phyloP scores from a whole-genome alignment of 2,888 invertebrate genomes.

The Macrostomum cliftonense region DNA sequence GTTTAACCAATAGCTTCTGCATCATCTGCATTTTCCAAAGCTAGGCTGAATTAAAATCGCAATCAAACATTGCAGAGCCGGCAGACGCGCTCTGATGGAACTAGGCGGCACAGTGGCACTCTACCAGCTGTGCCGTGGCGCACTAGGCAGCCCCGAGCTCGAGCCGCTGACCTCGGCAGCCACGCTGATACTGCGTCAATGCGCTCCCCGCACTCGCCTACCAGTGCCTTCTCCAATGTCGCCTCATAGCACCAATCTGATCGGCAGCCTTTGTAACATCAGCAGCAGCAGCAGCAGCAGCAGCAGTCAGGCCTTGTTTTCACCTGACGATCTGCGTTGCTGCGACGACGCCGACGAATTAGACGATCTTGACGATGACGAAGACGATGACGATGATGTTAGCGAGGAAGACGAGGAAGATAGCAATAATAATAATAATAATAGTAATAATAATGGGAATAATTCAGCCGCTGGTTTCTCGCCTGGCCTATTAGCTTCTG shows the following conservation, averaged over 20 bases:
- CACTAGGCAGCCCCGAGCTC: not conserved
- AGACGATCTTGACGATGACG: not conserved
- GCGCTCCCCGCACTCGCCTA: slow-evolving; percentile 49
- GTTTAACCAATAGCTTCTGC: too few relatives aligned
- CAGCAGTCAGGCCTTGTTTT: not conserved
- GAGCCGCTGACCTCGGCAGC: slow-evolving; percentile 35
- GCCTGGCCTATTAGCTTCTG: too few relatives aligned
- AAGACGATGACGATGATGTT: not conserved
- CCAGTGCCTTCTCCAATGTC: slow-evolving; percentile 41
- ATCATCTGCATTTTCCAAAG: too few relatives aligned
- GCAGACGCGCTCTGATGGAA: slow-evolving; percentile 17
- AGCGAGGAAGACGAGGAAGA: too few relatives aligned
- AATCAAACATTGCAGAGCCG: not conserved
- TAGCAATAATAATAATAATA: too few relatives aligned
- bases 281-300: not conserved
- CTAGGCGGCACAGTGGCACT: slow-evolving; percentile 42
- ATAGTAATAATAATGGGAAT: too few relatives aligned
- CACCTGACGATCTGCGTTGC: not conserved
- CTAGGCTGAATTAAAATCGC: not conserved
- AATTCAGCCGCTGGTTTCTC: too few relatives aligned
- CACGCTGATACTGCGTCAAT: slow-evolving; percentile 51
- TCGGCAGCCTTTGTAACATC: not conserved
- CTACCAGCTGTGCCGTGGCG: not conserved
- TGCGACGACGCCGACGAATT: not conserved
- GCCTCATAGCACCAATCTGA: not conserved